Conservation (phyloP, 2,113 vertebrate genomes). For the Engystomops pustulosus region DNA sequence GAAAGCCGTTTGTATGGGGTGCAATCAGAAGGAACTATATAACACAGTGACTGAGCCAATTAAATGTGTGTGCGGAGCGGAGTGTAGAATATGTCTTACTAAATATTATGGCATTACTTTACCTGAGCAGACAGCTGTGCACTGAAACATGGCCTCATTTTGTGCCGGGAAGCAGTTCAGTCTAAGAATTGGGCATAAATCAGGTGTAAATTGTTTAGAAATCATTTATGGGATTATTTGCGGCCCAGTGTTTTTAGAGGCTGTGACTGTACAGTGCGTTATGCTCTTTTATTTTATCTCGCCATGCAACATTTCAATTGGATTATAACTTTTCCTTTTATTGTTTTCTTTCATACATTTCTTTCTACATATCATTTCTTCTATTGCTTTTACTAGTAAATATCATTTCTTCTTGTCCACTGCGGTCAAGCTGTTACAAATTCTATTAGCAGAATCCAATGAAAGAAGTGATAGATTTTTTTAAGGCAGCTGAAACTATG, state of each 20-base stretch:
- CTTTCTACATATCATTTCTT: background rate
- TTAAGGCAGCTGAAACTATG: no score
- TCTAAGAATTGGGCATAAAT: conserved; percentile 41
- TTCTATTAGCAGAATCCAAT: background rate
- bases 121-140: conserved; percentile 32
- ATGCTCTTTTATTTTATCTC: conserved; percentile 1
- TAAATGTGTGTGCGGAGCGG: conserved; percentile 21
- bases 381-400: background rate
- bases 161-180: conserved; percentile 13
- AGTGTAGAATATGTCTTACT: conserved; percentile 27
- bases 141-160: conserved; percentile 35
- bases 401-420: background rate
- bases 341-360: background rate
- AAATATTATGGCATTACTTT: conserved; percentile 41
- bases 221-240: conserved; percentile 36
- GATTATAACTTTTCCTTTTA: conserved; percentile 22
- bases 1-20: conserved; percentile 27
- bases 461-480: no score
- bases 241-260: conserved; percentile 28
- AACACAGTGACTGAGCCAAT: conserved; percentile 44
- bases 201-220: conserved; percentile 43
- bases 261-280: background rate
- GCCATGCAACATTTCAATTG: background rate
- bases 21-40: conserved; percentile 43
- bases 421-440: background rate